Percentiles rank a stretch among this genome's conserved stretches.
phyloP scores from a whole-genome alignment of 2,797 vertebrate species.

The Neoniphon sammara region DNA sequence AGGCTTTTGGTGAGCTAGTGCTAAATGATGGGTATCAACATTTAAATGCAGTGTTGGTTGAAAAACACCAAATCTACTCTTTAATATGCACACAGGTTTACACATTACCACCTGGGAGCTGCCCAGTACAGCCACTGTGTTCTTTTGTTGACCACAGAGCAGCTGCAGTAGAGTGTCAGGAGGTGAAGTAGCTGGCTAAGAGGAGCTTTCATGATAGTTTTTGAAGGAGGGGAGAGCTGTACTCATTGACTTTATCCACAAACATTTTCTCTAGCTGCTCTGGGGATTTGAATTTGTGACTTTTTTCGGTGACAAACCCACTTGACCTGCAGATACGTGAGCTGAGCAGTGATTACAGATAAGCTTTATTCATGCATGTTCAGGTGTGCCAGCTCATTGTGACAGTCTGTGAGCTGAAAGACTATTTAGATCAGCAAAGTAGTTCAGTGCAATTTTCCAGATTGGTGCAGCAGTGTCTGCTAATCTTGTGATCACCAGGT shows the following conservation, averaged over 20 bases:
- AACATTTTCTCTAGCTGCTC: background rate
- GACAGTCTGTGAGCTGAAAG: background rate
- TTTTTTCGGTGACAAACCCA: background rate
- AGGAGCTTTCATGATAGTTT: background rate
- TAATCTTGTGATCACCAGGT: background rate
- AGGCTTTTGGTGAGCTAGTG: too few species aligned
- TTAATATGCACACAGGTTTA: background rate
- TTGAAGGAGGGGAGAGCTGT: too few species aligned
- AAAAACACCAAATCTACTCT: too few species aligned
- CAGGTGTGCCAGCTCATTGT: background rate
- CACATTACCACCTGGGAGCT: background rate
- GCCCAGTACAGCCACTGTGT: background rate
- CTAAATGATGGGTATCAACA: too few species aligned
- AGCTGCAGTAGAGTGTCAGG: background rate
- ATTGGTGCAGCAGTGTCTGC: background rate
- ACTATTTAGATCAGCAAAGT: background rate
- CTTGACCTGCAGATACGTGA: conserved; percentile 5
- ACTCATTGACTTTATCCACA: background rate
- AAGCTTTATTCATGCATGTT: background rate
- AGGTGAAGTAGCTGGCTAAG: background rate
- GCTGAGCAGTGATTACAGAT: background rate
- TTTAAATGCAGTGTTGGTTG: too few species aligned
- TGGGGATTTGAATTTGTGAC: background rate
- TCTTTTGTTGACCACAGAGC: background rate
- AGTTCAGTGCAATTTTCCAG: too few species aligned